Evolutionary conservation across 2,113 vertebrate species (phyloP), one percentile per base, ranked within the genome.

Genomic region (Chaenocephalus aceratus): DNA sequence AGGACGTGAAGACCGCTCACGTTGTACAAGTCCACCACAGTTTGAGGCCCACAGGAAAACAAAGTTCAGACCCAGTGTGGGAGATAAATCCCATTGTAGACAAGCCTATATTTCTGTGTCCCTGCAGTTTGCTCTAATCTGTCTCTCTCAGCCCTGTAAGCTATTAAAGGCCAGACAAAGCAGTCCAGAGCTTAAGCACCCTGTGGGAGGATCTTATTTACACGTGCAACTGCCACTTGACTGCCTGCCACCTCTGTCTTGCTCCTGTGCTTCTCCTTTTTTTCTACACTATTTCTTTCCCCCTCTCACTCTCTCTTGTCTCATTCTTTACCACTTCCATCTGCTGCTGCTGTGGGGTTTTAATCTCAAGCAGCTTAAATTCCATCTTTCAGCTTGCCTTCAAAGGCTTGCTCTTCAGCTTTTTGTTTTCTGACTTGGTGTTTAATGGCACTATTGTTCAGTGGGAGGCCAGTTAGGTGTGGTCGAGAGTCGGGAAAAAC

Each of bases 151-250:
- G 87, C 79, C 86, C 89, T 87, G 87, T 89, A 88, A 89, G 86
- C 90, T 86, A 91, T 91, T 91, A 85, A 86, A 90, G 89, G 87
- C 89, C 91, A 90, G 88, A 89, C 91, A 90, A 94, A 92, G 84
- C 85, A 88, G 89, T 80, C 88, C 85, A 59, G 73, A 81, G 87
- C 68, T 90, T 90, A 91, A 93, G 91, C 90, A 89, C 89, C 90
- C 87, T 87, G 84, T 70, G 87, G 90, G 90, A 90, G 93, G 92
- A 92, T 94, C 93, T 93, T 95, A 94, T 95, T 94, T 94, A 93
- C 89, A 85, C n/a, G 89, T 86, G 88, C 78, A 93, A 92, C 91
- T 92, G 92, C 89, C 91, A 92, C 89, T 94, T 94, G 85, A 89
- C 88, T 83, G 87, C 83, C 90, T 80, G 79, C 79, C 88, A 89